Evolutionary conservation across 2,113 vertebrate species (phyloP).

Genomic region (Pygoscelis adeliae): DNA sequence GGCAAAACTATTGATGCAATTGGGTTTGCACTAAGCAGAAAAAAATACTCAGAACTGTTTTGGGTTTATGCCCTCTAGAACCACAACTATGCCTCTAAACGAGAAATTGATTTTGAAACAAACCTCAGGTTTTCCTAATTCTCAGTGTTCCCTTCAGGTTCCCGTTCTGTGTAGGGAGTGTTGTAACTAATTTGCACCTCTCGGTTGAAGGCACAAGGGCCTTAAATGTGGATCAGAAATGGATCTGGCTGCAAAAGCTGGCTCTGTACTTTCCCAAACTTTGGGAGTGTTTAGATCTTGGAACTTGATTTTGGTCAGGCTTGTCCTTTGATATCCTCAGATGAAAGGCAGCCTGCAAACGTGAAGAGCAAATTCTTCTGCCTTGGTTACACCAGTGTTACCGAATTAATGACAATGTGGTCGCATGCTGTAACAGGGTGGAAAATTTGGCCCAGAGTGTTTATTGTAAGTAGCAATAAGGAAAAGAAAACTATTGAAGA

Average conservation of each 20-base stretch:
- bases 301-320: not conserved
- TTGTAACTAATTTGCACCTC: not conserved
- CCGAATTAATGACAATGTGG: not conserved
- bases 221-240: not conserved
- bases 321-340: conserved; percentile 5
- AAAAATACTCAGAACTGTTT: not conserved
- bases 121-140: not conserved
- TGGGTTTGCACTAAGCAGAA: not conserved
- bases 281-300: not conserved
- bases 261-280: not conserved
- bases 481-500: not conserved
- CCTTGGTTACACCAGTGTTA: not conserved
- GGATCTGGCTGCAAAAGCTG: not conserved
- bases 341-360: not conserved
- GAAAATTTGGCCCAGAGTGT: not conserved
- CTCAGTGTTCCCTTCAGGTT: not conserved
- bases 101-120: conserved; percentile 34
- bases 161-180: not conserved
- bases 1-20: not conserved
- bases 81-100: not conserved
- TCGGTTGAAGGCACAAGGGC: not conserved
- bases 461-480: not conserved
- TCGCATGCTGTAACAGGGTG: not conserved
- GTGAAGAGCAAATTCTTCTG: conserved; percentile 23
- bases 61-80: not conserved